Base-by-base conservation (phyloP, 1,140 invertebrate species). In the Drosophila malerkotliana region DNA sequence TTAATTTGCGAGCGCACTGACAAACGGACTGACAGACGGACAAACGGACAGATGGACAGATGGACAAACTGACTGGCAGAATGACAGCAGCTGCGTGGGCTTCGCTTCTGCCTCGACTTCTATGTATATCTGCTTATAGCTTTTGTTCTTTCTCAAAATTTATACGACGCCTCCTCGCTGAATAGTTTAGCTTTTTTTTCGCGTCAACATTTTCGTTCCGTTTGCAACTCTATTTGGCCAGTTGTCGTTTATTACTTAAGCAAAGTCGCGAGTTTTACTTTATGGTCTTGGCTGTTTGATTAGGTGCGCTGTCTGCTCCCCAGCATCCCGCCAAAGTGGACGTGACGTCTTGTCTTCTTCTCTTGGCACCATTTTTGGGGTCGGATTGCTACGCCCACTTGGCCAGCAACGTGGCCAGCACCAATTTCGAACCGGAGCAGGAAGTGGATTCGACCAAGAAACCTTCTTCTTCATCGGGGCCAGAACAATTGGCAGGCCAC, bases 181-280 rank as follows among this genome's bases (percentile, higher is more conserved):
- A 80, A 80, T 80, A 37, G 56, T 72, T 77, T 60, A 51, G 34
- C 24, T 49, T 51, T 64, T 64, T 62, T 64, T 48, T 28, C 60
- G 59, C 14, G 41, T 52, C 51, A 55, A 47, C 62, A 47, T 51
- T 61, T 54, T 58, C 54, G 58, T 51, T 52, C 59, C 54, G 66
- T 82, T 81, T 49, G 73, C 77, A 85, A 72, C 78, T 87, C 83
- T 71, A 85, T 87, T 87, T 87, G 82, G 82, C 64, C 63, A 75
- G 72, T 69, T 71, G 67, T 58, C 69, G 69, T 82, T 83, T 80
- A 71, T 66, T 80, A 76, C 76, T 77, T 66, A 77, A 69, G 60
- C 59, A 28, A 39, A 74, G 72, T 41, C 62, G 71, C 47, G 14
- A 57, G 48, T 63, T 47, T 77, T 79, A 76, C 74, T 88, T 87